A percentile compares a stretch with the other conserved stretches of the same genome.
Evolutionary conservation across 2,888 invertebrate genomes (phyloP).

Genomic region (Anticlea derivata): DNA sequence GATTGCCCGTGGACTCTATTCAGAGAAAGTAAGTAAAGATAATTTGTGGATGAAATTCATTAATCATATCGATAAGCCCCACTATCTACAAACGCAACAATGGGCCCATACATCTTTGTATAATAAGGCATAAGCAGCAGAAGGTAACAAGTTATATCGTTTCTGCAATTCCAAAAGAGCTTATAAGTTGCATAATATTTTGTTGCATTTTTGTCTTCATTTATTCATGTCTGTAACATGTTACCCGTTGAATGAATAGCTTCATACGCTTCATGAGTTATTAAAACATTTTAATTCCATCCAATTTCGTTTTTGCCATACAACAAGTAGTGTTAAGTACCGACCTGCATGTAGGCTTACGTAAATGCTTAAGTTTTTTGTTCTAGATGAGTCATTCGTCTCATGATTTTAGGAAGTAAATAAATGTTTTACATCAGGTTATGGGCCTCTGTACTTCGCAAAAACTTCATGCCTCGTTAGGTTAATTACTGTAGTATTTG

Average conservation of each 20-base stretch:
- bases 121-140: no score
- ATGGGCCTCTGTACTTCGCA: slow-evolving; percentile 8
- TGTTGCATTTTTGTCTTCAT: neutral
- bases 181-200: slow-evolving; percentile 7
- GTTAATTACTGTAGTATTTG: slow-evolving; percentile 17
- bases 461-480: slow-evolving; percentile 17
- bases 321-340: neutral
- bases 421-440: slow-evolving; percentile 3
- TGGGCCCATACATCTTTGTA: slow-evolving; percentile 10
- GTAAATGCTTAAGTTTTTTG: slow-evolving; percentile 1
- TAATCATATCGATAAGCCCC: slow-evolving; percentile 12
- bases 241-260: neutral
- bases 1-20: no score
- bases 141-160: neutral
- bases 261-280: neutral
- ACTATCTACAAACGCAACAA: slow-evolving; percentile 14
- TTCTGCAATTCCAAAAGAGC: slow-evolving; percentile 3
- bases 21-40: no score
- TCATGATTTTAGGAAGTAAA: slow-evolving; percentile 19
- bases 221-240: no score
- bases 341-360: no score
- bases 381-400: slow-evolving; percentile 15
- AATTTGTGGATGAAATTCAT: slow-evolving; percentile 2
- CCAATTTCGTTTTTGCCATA: neutral
- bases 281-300: neutral